Conservation (phyloP, 2,113 vertebrate genomes). For the Alosa alosa region DNA sequence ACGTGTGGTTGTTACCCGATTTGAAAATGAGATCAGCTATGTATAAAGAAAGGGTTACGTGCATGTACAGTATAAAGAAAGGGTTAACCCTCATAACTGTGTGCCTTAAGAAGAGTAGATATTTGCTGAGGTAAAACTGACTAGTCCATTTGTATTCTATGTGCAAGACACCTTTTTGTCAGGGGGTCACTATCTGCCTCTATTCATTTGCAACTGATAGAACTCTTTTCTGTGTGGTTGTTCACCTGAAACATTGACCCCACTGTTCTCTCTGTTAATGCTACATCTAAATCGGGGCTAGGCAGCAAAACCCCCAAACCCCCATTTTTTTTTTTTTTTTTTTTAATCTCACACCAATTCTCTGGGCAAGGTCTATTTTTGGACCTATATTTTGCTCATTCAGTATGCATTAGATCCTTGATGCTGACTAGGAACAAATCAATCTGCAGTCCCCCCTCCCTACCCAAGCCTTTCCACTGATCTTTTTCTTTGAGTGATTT, state of each 20-base stretch:
- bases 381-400: not conserved
- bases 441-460: not conserved
- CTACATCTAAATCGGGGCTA: not conserved
- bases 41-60: not conserved
- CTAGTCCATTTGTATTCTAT: not conserved
- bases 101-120: not conserved
- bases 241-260: not conserved
- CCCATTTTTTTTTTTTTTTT: not conserved
- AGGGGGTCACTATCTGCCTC: not conserved
- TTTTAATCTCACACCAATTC: not conserved
- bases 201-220: constrained; percentile 2
- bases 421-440: constrained; percentile 20
- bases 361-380: not conserved
- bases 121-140: not conserved
- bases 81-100: too few relatives aligned
- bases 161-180: not conserved
- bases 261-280: not conserved
- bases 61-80: too few relatives aligned
- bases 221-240: not conserved
- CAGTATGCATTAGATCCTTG: constrained; percentile 22
- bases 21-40: not conserved
- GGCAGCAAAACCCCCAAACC: not conserved
- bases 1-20: not conserved
- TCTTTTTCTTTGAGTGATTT: constrained; percentile 10
- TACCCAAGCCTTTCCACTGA: not conserved